These are phyloP conservation scores for Germaria angustata DNA, from an alignment of 2,888 invertebrate genomes.

Conservation along the genomic window DNA sequence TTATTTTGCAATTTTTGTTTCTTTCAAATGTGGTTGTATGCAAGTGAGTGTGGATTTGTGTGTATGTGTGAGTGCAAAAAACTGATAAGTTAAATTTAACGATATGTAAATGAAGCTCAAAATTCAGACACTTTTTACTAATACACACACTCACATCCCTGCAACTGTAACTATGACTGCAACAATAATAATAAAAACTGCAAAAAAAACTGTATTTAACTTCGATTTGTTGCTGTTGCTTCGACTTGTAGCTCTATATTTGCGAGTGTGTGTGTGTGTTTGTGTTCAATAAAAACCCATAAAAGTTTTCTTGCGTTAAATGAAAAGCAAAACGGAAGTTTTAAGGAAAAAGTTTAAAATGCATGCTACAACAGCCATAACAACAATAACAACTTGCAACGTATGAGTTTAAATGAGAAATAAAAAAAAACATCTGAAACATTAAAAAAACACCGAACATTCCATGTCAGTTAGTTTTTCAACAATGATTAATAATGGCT, in stretches of 20 bases:
- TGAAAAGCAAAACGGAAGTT: conserved; percentile 64
- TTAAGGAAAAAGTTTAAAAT: conserved; percentile 65
- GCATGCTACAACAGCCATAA: conserved; percentile 18
- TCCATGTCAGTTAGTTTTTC: conserved; percentile 64
- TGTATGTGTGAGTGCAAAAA: conserved; percentile 43
- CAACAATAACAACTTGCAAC: neutral
- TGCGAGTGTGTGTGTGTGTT: neutral
- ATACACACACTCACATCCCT: conserved; percentile 9
- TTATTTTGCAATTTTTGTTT: conserved; percentile 22
- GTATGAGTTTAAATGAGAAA: conserved; percentile 34
- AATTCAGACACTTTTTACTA: conserved; percentile 61
- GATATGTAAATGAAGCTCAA: conserved; percentile 67
- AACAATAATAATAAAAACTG: conserved; percentile 19
- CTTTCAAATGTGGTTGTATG: neutral
- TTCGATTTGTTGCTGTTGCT: conserved; percentile 63
- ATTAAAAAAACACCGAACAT: conserved; percentile 1
- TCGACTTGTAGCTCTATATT: too few species aligned
- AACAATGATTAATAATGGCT: conserved; percentile 67
- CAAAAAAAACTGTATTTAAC: conserved; percentile 55
- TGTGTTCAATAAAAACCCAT: neutral
- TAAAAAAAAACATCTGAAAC: too few species aligned
- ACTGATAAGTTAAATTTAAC: conserved; percentile 67
- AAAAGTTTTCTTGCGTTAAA: conserved; percentile 62
- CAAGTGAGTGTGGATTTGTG: neutral
- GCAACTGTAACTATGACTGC: neutral